Conservation (phyloP, 2,888 invertebrate species). For the Pyrgus malvae region DNA sequence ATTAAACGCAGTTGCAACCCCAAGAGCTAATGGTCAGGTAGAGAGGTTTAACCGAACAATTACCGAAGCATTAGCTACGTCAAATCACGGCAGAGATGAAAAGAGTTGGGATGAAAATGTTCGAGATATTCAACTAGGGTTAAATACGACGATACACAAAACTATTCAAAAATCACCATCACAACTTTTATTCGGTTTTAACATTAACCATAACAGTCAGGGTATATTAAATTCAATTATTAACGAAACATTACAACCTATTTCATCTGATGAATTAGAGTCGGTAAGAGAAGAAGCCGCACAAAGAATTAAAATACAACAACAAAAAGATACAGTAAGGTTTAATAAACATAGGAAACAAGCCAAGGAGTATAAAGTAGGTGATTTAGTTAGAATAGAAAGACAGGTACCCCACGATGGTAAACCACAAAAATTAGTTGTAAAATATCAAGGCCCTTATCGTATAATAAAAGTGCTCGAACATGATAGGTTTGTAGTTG, state of each 20-base stretch:
- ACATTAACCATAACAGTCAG: constrained; percentile 6
- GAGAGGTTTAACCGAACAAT: constrained; percentile 34
- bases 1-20: constrained; percentile 34
- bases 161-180: constrained; percentile 25
- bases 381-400: constrained; percentile 33
- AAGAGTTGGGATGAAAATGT: constrained; percentile 24
- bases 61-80: constrained; percentile 20
- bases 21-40: constrained; percentile 22
- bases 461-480: constrained; percentile 30
- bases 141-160: constrained; percentile 27
- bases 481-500: constrained; percentile 26
- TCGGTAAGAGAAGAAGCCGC: constrained; percentile 15
- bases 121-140: constrained; percentile 28
- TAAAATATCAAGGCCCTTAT: constrained; percentile 34
- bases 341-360: constrained; percentile 29
- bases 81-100: constrained; percentile 21
- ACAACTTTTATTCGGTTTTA: constrained; percentile 30
- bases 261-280: background rate
- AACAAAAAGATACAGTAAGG: constrained; percentile 23
- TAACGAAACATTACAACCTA: constrained; percentile 12
- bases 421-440: constrained; percentile 32
- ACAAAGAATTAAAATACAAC: constrained; percentile 23
- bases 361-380: constrained; percentile 20
- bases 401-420: constrained; percentile 33
- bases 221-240: constrained; percentile 16